phyloP scores from a whole-genome alignment of 2,113 vertebrate species.

The Chlamydotis undulata region DNA sequence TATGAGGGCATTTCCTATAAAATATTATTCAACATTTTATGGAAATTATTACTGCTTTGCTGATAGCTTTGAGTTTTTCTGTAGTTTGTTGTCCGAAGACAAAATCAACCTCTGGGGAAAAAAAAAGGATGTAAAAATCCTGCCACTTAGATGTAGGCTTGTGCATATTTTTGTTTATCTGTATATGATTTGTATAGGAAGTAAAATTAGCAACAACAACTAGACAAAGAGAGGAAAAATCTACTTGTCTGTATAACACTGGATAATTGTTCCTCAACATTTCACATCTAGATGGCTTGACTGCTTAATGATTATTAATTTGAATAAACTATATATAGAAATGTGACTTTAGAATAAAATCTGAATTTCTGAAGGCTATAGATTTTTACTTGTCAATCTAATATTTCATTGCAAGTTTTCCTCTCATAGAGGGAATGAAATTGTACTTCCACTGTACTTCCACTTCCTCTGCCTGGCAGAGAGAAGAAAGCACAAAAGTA shows the following conservation, averaged over 20 bases:
- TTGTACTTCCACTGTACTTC: slow-evolving; percentile 56
- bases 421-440: background rate
- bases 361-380: slow-evolving; percentile 64
- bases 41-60: background rate
- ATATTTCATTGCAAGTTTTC: background rate
- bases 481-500: slow-evolving; percentile 63
- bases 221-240: slow-evolving; percentile 59
- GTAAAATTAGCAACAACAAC: slow-evolving; percentile 40
- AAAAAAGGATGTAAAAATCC: background rate
- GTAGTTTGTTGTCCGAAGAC: background rate
- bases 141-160: slow-evolving; percentile 4
- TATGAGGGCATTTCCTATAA: background rate
- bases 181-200: slow-evolving; percentile 65
- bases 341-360: slow-evolving; percentile 45
- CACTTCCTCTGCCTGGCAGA: slow-evolving; percentile 57
- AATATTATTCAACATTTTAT: background rate
- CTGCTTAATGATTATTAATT: slow-evolving; percentile 41
- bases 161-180: slow-evolving; percentile 66
- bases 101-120: background rate
- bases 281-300: slow-evolving; percentile 56
- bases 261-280: slow-evolving; percentile 63
- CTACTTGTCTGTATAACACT: slow-evolving; percentile 35
- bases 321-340: slow-evolving; percentile 68
- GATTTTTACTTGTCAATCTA: slow-evolving; percentile 55
- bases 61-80: background rate